These are phyloP conservation scores for Leptopilina clavipes DNA, from an alignment of 1,140 invertebrate species.

Conservation along the genomic window DNA sequence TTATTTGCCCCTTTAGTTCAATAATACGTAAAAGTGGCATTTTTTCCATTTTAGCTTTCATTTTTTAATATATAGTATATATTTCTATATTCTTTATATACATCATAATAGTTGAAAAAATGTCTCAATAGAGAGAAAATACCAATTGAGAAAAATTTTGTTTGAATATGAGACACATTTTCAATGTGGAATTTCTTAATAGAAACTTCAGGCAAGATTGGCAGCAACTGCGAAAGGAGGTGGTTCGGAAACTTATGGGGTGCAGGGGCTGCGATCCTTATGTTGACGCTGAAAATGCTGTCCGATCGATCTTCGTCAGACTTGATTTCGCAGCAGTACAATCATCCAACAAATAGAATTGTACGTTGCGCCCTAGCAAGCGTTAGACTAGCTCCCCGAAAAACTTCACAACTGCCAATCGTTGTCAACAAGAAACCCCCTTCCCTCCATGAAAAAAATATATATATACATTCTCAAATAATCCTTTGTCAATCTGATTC, in stretches of 20 bases:
- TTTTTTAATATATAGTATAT: no score
- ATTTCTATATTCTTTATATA: no score
- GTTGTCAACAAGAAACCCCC: slow-evolving; percentile 71
- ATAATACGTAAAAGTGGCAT: no score
- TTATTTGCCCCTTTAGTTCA: no score
- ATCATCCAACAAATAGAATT: slow-evolving; percentile 76
- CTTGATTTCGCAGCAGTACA: slow-evolving; percentile 75
- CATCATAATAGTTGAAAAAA: no score
- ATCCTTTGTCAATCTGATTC: slow-evolving; percentile 18
- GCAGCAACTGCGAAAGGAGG: slow-evolving; percentile 69
- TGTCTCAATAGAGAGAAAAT: no score
- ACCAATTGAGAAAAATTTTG: no score
- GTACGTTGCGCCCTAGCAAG: slow-evolving; percentile 62
- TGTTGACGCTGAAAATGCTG: slow-evolving; percentile 73
- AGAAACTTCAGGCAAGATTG: slow-evolving; percentile 71
- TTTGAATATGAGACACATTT: slow-evolving; percentile 64
- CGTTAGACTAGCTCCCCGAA: slow-evolving; percentile 60
- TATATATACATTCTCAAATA: slow-evolving; percentile 37
- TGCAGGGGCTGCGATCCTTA: slow-evolving; percentile 54
- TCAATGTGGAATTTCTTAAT: slow-evolving; percentile 69
- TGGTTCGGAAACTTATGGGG: slow-evolving; percentile 57
- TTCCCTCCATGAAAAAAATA: background rate
- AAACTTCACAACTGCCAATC: slow-evolving; percentile 68
- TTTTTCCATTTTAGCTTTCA: no score
- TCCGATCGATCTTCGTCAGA: slow-evolving; percentile 75